Evolutionary conservation across 2,888 invertebrate genomes (phyloP).

Genomic region (Glyphotaelius pellucidus): DNA sequence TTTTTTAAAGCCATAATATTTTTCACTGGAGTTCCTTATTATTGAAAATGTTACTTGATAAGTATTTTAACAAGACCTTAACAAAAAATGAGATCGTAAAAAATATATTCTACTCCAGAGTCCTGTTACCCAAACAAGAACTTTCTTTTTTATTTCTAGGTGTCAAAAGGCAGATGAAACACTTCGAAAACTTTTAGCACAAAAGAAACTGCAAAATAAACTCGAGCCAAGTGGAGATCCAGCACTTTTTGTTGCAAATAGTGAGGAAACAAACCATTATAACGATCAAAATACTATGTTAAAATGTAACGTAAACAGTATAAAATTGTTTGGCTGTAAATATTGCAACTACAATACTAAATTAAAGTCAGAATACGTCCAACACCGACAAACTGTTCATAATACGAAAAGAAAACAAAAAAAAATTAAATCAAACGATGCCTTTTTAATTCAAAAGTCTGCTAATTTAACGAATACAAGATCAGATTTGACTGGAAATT

Average conservation of each 20-base stretch:
- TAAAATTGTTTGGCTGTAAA: conserved; percentile 24
- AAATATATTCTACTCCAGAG: no score
- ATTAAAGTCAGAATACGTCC: neutral
- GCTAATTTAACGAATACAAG: neutral
- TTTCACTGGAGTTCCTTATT: no score
- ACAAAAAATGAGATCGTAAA: no score
- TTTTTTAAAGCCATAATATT: no score
- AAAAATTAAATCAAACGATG: neutral
- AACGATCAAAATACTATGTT: neutral
- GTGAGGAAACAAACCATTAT: neutral
- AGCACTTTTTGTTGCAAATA: neutral
- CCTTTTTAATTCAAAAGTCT: neutral
- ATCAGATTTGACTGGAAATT: neutral
- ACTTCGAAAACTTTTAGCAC: neutral
- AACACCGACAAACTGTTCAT: neutral
- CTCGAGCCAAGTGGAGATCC: neutral
- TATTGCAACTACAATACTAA: conserved; percentile 15
- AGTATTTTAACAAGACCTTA: no score
- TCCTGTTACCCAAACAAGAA: no score
- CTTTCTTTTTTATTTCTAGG: neutral
- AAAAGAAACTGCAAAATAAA: neutral
- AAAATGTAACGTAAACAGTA: neutral
- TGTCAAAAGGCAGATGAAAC: conserved; percentile 22
- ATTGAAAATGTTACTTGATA: no score
- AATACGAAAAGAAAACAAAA: neutral